Conservation (phyloP, 2,888 invertebrate species). For the Melanostoma scalare region DNA sequence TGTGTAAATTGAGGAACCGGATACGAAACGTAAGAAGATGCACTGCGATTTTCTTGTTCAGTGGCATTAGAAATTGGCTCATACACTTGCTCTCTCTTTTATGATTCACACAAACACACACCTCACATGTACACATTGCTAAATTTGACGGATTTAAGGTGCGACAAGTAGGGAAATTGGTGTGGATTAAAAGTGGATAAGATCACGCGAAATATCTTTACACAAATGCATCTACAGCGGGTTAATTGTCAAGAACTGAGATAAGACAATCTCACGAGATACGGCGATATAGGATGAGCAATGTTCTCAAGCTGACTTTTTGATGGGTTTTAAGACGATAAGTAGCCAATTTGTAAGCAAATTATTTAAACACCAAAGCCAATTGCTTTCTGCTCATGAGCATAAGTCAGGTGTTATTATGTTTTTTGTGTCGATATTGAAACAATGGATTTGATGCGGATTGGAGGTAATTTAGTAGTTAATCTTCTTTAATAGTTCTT, state of each 20-base stretch:
- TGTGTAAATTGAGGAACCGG: slow-evolving; percentile 22
- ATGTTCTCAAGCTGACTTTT: slow-evolving; percentile 12
- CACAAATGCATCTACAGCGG: slow-evolving; percentile 4
- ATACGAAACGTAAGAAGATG: slow-evolving; percentile 40
- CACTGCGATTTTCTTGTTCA: slow-evolving; percentile 45
- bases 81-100: slow-evolving; percentile 18
- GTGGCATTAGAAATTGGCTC: slow-evolving; percentile 47
- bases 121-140: too few species aligned
- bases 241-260: slow-evolving; percentile 49
- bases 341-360: slow-evolving; percentile 66
- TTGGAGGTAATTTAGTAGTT: neutral
- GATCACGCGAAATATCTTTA: slow-evolving; percentile 58
- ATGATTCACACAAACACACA: slow-evolving; percentile 7
- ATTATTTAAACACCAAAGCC: slow-evolving; percentile 54
- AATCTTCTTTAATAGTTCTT: neutral
- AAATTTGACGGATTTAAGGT: slow-evolving; percentile 54
- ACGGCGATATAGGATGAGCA: slow-evolving; percentile 4
- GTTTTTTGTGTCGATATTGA: slow-evolving; percentile 18
- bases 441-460: slow-evolving; percentile 30
- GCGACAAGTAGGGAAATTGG: slow-evolving; percentile 40
- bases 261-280: neutral
- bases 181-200: slow-evolving; percentile 62
- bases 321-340: slow-evolving; percentile 43
- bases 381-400: slow-evolving; percentile 49
- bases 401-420: slow-evolving; percentile 17